Percentiles rank a stretch among this genome's conserved stretches.
Evolutionary conservation across 2,797 vertebrate genomes (phyloP).

Genomic region (Rhyacichthys aspro): DNA sequence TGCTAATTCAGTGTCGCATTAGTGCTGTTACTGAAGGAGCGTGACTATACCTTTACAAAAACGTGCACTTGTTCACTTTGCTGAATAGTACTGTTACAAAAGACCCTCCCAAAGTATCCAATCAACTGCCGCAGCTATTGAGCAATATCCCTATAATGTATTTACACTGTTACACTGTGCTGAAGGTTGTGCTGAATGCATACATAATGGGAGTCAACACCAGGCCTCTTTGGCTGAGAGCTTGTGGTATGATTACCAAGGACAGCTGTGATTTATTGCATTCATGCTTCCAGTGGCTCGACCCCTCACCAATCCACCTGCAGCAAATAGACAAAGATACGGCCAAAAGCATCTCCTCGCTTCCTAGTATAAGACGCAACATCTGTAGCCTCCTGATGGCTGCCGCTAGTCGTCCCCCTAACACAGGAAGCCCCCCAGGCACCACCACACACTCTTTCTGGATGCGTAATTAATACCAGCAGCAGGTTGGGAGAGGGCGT

Average conservation of each 20-base stretch:
- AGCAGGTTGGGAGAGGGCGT: conserved; percentile 64
- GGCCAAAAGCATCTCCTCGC: conserved; percentile 26
- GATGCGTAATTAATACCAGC: conserved; percentile 77
- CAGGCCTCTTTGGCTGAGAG: conserved; percentile 15
- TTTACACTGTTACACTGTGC: conserved; percentile 8
- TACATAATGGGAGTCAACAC: conserved; percentile 26
- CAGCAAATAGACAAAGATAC: conserved; percentile 28
- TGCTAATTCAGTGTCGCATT: no score
- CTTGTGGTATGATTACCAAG: conserved; percentile 22
- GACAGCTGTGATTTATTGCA: conserved; percentile 49
- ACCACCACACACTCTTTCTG: conserved; percentile 35
- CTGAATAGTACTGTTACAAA: conserved; percentile 1
- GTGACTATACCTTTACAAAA: no score
- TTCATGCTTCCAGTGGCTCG: conserved; percentile 17
- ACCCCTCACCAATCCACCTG: conserved; percentile 34
- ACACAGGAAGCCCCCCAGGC: conserved; percentile 57
- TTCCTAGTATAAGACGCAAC: conserved; percentile 42
- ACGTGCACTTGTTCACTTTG: no score
- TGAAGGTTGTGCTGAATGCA: conserved; percentile 20
- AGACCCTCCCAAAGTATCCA: conserved; percentile 10
- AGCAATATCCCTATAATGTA: neutral
- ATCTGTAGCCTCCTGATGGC: conserved; percentile 50
- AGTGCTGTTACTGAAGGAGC: no score
- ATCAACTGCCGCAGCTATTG: neutral
- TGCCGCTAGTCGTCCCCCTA: conserved; percentile 37